Evolutionary conservation across 2,888 invertebrate species (phyloP).

Genomic region (Macrophya alboannulata): DNA sequence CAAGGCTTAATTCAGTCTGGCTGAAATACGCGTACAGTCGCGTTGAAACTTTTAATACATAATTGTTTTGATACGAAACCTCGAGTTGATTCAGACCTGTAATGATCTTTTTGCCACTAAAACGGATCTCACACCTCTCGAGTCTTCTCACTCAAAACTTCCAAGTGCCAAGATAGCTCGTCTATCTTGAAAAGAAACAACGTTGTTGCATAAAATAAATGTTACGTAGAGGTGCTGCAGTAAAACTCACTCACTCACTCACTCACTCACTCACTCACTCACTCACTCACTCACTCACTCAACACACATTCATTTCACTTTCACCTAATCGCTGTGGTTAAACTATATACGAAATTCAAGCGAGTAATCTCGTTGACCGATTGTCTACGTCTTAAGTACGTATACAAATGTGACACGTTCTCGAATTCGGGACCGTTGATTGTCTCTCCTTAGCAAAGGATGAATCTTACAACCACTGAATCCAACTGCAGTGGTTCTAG

Average conservation of each 20-base stretch:
- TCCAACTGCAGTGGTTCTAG: not conserved
- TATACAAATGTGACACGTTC: not conserved
- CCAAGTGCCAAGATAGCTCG: not conserved
- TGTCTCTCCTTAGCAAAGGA: constrained; percentile 22
- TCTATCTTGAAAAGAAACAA: constrained; percentile 6
- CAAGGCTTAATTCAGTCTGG: not conserved
- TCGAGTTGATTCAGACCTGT: not conserved
- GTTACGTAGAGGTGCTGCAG: not conserved
- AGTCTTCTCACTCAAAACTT: not conserved
- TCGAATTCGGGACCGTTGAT: not conserved
- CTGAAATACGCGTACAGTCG: not conserved
- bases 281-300: constrained; percentile 24
- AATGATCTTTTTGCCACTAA: not conserved
- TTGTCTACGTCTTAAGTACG: constrained; percentile 17
- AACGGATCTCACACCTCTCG: not conserved
- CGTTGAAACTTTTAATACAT: not conserved
- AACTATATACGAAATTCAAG: constrained; percentile 16
- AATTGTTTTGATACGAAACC: not conserved
- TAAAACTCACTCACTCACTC: constrained; percentile 9
- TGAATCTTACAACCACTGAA: constrained; percentile 16
- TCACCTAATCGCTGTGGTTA: not conserved
- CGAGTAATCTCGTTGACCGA: constrained; percentile 7
- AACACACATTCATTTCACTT: constrained; percentile 20
- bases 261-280: constrained; percentile 46
- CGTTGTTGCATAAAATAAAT: not conserved